Evolutionary conservation across 2,113 vertebrate genomes (phyloP), one percentile per base, ranked within the genome.

Genomic region (Psilopsiagon aurifrons): DNA sequence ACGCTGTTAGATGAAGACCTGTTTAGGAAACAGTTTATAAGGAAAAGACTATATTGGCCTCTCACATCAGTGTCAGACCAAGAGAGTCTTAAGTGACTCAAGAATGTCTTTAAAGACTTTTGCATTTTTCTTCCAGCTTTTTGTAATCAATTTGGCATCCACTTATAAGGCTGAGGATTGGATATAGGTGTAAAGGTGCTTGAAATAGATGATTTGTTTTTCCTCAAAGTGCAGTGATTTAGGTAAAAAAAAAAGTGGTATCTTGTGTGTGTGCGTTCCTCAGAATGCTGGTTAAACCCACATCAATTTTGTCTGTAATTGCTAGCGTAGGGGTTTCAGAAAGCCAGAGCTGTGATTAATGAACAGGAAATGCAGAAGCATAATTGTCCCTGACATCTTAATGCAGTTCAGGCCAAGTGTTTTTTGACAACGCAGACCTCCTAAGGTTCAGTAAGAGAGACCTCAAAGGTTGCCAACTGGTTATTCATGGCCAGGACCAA

Each of bases 201-300:
- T 92, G 93, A 96, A 97, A 95, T 14, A 95, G 94, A 89, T 46
- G 13, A 83, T 59, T 89, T 94, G 88, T 92, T 86, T 97, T 96
- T n/a, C 94, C 92, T 90, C 86, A 90, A 87, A 97, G 90, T 46
- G 49, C 31, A 23, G 83, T 39, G 39, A 69, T 89, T 94, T 92
- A 91, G n/a, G 63, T 47, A 82, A 47, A 77, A 62, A 46, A 41
- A 79, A 68, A 69, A 49, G 31, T 24, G 19, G 7, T 52, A 33
- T 87, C 91, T 62, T 75, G 59, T 83, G 66, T 54, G 49, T 67
- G 69, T 3, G 3, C 46, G 27, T 55, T 75, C 54, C 71, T 81
- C 66, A 76, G 55, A 68, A 85, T 7, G 13, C 37, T 63, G 52
- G 57, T 78, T 92, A 83, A 86, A 16, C 25, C 17, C 69, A 83